phyloP scores from a whole-genome alignment of 2,113 vertebrate genomes.

The Urocolius indicus region DNA sequence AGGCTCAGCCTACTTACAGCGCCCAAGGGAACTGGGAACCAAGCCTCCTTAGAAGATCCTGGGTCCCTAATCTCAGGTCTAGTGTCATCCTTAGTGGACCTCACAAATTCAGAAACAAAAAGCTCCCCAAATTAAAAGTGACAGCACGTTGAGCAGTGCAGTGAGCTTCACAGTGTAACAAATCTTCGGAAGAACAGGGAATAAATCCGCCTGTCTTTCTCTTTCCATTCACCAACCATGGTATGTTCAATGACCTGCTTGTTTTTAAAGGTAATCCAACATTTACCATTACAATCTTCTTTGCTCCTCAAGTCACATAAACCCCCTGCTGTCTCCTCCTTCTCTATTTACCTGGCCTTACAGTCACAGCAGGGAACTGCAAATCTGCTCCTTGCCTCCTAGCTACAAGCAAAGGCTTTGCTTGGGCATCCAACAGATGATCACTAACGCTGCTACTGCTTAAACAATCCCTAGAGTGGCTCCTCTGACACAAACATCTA shows the following conservation, averaged over 20 bases:
- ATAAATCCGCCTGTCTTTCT: background rate
- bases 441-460: constrained; percentile 2
- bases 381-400: constrained; percentile 41
- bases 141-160: background rate
- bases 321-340: constrained; percentile 49
- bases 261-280: constrained; percentile 58
- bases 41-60: background rate
- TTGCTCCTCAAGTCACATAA: constrained; percentile 52
- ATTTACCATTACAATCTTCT: constrained; percentile 59
- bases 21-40: background rate
- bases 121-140: background rate
- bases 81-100: background rate
- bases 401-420: background rate
- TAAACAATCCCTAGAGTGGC: background rate
- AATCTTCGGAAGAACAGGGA: constrained; percentile 31
- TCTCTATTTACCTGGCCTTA: constrained; percentile 60
- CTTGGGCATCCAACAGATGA: background rate
- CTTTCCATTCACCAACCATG: background rate
- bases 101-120: background rate
- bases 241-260: constrained; percentile 56
- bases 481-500: background rate
- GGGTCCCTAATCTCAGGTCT: background rate
- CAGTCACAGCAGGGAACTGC: constrained; percentile 36
- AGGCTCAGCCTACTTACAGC: background rate
- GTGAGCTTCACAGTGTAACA: constrained; percentile 15